Evolutionary conservation across 2,113 vertebrate species (phyloP).

Genomic region (Enhydra lutris): DNA sequence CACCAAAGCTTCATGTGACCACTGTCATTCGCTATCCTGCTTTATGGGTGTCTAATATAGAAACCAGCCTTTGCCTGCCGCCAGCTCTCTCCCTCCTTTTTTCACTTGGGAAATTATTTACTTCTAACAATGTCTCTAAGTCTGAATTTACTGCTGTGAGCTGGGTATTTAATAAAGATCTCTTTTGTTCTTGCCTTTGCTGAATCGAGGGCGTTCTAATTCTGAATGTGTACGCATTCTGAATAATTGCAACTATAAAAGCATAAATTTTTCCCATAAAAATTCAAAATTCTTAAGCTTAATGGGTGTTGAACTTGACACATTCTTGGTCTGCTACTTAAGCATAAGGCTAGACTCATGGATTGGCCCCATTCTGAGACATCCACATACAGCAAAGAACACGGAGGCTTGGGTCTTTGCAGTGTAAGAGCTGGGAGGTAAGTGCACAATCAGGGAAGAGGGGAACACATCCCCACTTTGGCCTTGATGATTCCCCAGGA

Average conservation of each 20-base stretch:
- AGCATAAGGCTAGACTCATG: neutral
- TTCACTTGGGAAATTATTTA: neutral
- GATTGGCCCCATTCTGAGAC: neutral
- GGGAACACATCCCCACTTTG: neutral
- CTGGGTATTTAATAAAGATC: neutral
- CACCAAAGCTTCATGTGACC: neutral
- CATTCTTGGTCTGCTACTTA: neutral
- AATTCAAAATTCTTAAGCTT: neutral
- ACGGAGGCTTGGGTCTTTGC: neutral
- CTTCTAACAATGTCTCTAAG: neutral
- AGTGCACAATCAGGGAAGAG: neutral
- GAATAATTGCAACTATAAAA: neutral
- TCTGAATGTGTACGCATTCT: neutral
- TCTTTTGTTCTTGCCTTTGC: neutral
- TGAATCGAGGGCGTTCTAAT: neutral
- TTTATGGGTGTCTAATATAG: neutral
- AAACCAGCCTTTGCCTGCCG: neutral
- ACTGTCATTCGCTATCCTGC: neutral
- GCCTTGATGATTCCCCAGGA: neutral
- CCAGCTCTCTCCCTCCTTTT: neutral
- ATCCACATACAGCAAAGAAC: neutral
- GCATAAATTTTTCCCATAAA: neutral
- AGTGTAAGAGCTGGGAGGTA: neutral
- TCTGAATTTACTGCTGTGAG: neutral
- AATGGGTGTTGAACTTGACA: neutral